Conservation (phyloP, 2,797 vertebrate genomes). For the Tiaroga cobitis region DNA sequence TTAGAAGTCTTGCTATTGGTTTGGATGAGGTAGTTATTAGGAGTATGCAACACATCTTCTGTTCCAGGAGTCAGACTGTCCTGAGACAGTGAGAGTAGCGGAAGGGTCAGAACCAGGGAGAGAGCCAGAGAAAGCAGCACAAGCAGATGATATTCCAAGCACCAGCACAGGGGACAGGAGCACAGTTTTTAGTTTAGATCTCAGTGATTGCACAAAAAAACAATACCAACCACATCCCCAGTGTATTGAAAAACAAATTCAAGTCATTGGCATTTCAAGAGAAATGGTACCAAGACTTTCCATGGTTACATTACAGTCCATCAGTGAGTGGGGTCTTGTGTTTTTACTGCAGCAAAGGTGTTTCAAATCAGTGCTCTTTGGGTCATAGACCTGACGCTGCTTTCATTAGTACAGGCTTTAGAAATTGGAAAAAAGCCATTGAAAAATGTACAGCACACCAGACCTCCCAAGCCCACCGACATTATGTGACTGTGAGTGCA, state of each 20-base stretch:
- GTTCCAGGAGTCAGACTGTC: constrained; percentile 1
- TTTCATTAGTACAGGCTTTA: constrained; percentile 8
- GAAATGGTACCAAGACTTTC: background rate
- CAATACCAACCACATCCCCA: background rate
- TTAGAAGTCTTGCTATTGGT: too few species aligned
- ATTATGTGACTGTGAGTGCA: constrained; percentile 10
- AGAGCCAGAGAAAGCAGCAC: background rate
- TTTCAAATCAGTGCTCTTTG: background rate
- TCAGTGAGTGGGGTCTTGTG: background rate
- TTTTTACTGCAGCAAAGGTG: background rate
- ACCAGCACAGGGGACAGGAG: background rate
- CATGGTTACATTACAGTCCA: constrained; percentile 4
- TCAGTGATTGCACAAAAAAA: background rate
- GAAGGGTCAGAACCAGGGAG: background rate
- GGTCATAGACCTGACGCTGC: background rate
- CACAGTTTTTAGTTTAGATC: background rate
- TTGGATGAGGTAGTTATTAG: background rate
- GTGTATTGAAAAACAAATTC: background rate
- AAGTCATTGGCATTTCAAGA: background rate
- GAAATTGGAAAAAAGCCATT: constrained; percentile 9
- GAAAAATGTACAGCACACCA: background rate
- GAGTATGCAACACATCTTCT: too few species aligned
- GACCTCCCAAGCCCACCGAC: background rate
- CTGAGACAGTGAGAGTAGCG: background rate
- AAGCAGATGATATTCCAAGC: background rate